Evolutionary conservation across 2,888 invertebrate genomes (phyloP), one percentile per base, ranked within the genome.

Genomic region (Pseudolycoriella hygida): DNA sequence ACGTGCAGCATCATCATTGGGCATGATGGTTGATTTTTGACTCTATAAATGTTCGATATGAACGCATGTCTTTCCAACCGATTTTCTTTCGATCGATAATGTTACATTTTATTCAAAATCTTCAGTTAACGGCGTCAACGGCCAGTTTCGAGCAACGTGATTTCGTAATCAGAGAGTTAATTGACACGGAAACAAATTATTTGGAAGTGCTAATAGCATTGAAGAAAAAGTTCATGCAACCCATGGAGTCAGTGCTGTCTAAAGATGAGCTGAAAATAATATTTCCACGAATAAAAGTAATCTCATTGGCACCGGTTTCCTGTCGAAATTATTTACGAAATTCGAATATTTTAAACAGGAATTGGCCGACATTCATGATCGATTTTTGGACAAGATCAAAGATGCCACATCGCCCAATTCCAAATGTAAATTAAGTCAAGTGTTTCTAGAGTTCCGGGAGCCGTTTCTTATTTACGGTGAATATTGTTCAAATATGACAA

Each of bases 151-250:
- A 90, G 63, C 94, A 93, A 63, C 72, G 94, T 48, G 94, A 96
- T 64, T 90, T 89, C 61, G 87, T 88, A 41, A 85, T 89, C 57
- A 76, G 84, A 51, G 98, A 98, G 64, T 70, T 98, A 46, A 77
- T 96, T 34, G 96, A 96, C 62, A 98, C 98, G 0, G 98, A 98
- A 66, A 81, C 81, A 56, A 97, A 97, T 66, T 98, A 97, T 61
- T 81, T 94, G 42, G 89, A 92, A 57, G 96, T 94, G 11, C 71
- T 98, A 44, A 77, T 76, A 57, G 92, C 88, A 67, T 72, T 92
- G 43, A 74, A 81, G 53, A 74, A 74, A 53, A 77, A 82, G 61
- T 92, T 89, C 59, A 76, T 86, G 66, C 71, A 75, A 54, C 87
- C 87, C 2, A 67, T 97, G 51, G 72, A 73, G 46, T 69, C 72